Conservation (phyloP, 2,113 vertebrate species). For the Ginglymostoma cirratum region DNA sequence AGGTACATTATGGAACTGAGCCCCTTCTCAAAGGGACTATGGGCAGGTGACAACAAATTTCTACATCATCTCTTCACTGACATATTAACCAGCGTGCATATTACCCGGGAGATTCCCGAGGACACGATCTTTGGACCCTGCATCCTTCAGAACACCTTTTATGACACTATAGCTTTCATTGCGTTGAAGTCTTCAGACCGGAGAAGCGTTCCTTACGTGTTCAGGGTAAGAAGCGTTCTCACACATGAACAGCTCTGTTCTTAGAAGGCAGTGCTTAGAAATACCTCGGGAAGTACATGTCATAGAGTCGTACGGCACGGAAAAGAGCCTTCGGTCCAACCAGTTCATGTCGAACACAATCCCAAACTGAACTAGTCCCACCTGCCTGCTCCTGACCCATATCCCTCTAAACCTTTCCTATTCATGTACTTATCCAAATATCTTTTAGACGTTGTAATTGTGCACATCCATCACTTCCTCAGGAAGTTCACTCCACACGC, state of each 20-base stretch:
- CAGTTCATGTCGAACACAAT: too few species aligned
- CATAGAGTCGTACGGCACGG: too few species aligned
- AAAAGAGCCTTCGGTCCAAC: too few species aligned
- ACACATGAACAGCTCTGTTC: neutral
- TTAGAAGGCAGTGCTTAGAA: neutral
- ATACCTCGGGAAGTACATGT: too few species aligned
- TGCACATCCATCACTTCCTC: too few species aligned
- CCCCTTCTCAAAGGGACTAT: slow-evolving; percentile 64
- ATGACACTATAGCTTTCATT: slow-evolving; percentile 79
- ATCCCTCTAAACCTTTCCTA: too few species aligned
- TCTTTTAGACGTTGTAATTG: too few species aligned
- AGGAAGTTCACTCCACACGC: too few species aligned
- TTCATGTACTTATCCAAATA: too few species aligned
- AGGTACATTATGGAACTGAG: slow-evolving; percentile 63
- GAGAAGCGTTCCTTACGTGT: slow-evolving; percentile 64
- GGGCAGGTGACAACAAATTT: slow-evolving; percentile 67
- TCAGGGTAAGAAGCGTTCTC: slow-evolving; percentile 60
- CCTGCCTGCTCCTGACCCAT: too few species aligned
- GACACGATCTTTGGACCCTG: slow-evolving; percentile 75
- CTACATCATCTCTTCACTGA: slow-evolving; percentile 68
- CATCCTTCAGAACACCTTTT: slow-evolving; percentile 67
- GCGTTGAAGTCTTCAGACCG: slow-evolving; percentile 72
- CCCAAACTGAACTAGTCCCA: too few species aligned
- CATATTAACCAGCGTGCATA: slow-evolving; percentile 67
- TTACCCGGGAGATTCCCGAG: slow-evolving; percentile 70